Conservation (phyloP, 2,797 vertebrate genomes). For the Sandelia bainsii region DNA sequence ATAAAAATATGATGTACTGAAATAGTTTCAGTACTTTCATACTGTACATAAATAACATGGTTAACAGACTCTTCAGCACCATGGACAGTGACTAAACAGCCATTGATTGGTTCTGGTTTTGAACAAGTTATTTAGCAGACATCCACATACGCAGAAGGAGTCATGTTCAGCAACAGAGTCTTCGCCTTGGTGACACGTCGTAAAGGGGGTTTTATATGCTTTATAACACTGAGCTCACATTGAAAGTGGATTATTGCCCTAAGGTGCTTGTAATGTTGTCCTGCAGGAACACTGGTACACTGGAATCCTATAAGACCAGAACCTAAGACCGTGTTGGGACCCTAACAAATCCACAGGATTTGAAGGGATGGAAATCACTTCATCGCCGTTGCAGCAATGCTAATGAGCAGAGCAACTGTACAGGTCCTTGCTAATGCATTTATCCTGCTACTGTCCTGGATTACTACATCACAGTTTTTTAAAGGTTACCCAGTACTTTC, state of each 20-base stretch:
- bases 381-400: constrained; percentile 37
- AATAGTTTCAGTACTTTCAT: too few species aligned
- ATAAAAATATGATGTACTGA: too few species aligned
- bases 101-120: too few species aligned
- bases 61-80: too few species aligned
- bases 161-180: constrained; percentile 21
- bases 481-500: constrained; percentile 11
- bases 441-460: constrained; percentile 27
- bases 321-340: constrained; percentile 53
- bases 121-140: constrained; percentile 13
- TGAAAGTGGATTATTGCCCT: constrained; percentile 69
- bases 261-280: constrained; percentile 52
- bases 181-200: constrained; percentile 49
- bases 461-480: constrained; percentile 12
- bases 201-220: constrained; percentile 64
- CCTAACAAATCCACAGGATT: constrained; percentile 61
- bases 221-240: constrained; percentile 64
- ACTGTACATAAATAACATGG: too few species aligned
- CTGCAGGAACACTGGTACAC: constrained; percentile 49
- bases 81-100: too few species aligned
- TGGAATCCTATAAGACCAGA: constrained; percentile 56
- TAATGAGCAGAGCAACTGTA: constrained; percentile 3
- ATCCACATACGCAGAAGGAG: constrained; percentile 8
- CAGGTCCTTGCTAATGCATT: constrained; percentile 30
- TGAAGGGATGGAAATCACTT: constrained; percentile 51